Evolutionary conservation across 2,888 invertebrate genomes (phyloP), one percentile per base, ranked within the genome.

Genomic region (Amiota minor): DNA sequence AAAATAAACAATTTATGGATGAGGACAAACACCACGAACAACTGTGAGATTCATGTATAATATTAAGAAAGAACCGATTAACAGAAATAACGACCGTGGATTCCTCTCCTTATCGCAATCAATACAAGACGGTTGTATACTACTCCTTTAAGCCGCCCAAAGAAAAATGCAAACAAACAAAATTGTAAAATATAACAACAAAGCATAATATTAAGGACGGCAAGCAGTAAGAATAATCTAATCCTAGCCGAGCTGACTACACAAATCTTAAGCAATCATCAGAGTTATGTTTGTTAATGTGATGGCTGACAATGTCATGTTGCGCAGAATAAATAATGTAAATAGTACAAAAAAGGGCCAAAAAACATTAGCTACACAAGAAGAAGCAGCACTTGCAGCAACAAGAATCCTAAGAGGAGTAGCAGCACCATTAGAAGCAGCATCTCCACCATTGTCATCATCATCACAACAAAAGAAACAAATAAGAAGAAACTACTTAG

Each of bases 261-360:
- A 56, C 45, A 70, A 46, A 61, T 35, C 35, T 35, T 35, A 72
- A 72, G 59, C 73, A 69, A 56, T 69, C 72, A 68, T 70, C 71
- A 73, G 75, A 86, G 90, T 89, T 83, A 90, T 90, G 90, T 88
- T 89, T 82, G 87, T 82, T 81, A 79, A 85, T 88, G 87, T 89
- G 82, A 90, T 90, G 90, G 90, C 89, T 87, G 83, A 89, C 86
- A 89, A 89, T 89, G 89, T 89, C 89, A 88, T 88, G 87, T 86
- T 84, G 84, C 81, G 83, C 79, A 81, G 77, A 74, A 79, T 79
- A 77, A 78, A 72, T 77, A 88, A 82, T 85, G 85, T 85, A 83
- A 80, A 85, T 78, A 83, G 81, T 82, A 76, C 72, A 76, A 81
- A 80, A 64, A 64, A 35, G 6, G 35, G 35, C 35, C 35, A 35